Base-by-base conservation (phyloP, 1,140 invertebrate genomes). In the Anastrepha ludens region DNA sequence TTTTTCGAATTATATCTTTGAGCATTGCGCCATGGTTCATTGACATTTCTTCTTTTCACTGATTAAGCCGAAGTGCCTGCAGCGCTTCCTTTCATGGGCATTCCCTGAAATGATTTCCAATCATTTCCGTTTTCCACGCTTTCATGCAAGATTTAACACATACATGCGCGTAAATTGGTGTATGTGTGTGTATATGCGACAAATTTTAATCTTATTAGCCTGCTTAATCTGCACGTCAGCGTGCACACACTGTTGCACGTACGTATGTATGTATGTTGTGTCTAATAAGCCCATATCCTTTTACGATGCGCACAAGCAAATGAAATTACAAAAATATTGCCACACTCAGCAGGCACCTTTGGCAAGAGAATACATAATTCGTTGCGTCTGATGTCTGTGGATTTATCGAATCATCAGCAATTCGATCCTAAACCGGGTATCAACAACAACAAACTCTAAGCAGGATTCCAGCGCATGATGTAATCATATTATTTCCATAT, bases 361-460 rank as follows among this genome's bases (percentile, higher is more conserved):
- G 29, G 17, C 64, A 29, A 65, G 29, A 65, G 15, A 9, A 17
- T 29, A 55, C 50, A 9, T 5, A 9, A 7, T 55, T 55, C 50
- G 5, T 55, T 55, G 29, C 50, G 5, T 55, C 50, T 3, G 1
- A 74, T 74, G 15, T 67, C 67, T 74, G 13, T 1, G 3, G 39
- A 74, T 44, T 74, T 85, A 6, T 58, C 58, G 41, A 85, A 39
- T 58, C 78, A 58, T 6, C 50, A 39, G 50, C 50, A 58, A 85
- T 85, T 85, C 29, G 50, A 85, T 58, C 50, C 9, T 91, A 90
- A 5, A 39, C 29, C 17, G 55, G 5, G 9, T 41, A 39, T 11
- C 67, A 47, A 55, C 4, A 47, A 17, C 67, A 74, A 74, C 41
- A 74, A 17, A 47, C 29, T 29, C 29, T 29, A 29, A 29, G 29